Base-by-base conservation (phyloP, 2,797 vertebrate genomes). In the Tangara arthus region DNA sequence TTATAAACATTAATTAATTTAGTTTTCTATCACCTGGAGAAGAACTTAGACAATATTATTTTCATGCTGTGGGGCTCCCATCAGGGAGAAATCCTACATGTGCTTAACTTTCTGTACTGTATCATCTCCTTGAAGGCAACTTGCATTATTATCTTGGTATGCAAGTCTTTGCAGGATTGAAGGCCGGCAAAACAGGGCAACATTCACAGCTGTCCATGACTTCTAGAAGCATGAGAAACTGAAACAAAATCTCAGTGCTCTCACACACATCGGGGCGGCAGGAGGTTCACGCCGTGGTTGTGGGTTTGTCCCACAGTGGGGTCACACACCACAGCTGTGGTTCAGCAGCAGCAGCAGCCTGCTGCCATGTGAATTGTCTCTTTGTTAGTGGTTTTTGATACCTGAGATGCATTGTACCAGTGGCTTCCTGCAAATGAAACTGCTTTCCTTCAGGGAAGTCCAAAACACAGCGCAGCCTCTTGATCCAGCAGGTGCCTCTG, bases 1-100 rank as follows among this genome's bases (percentile, higher is more conserved):
- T 94, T 96, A 94, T 72, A 64, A 93, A 53, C 77, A 73, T 90
- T 91, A 93, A 96, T 95, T 92, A 93, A 96, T 94, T 84, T 83
- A 26, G 37, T 86, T 93, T 96, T 87, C 20, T 34, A 28, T 91
- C 77, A 88, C 77, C 87, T 91, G 73, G 73, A 87, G 71, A 93
- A 88, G 56, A 70, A 90, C 82, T 93, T 90, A 82, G 86, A 26
- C 85, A 79, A 22, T 90, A 86, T 84, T 70, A 70, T 82, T 88
- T 94, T 86, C 80, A 60, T 64, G 59, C 79, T 90, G 14, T 60
- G 63, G 37, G 47, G n/a, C 30, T 87, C 63, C 37, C 22, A 59
- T 82, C 44, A 41, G 39, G 15, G 39, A 90, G 37, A 89, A 49
- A 27, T 41, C n/a, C 77, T 78, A 39, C 11, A 1, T 8, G 5